Evolutionary conservation across 2,113 vertebrate species (phyloP).

Genomic region (Thalassoma bifasciatum): DNA sequence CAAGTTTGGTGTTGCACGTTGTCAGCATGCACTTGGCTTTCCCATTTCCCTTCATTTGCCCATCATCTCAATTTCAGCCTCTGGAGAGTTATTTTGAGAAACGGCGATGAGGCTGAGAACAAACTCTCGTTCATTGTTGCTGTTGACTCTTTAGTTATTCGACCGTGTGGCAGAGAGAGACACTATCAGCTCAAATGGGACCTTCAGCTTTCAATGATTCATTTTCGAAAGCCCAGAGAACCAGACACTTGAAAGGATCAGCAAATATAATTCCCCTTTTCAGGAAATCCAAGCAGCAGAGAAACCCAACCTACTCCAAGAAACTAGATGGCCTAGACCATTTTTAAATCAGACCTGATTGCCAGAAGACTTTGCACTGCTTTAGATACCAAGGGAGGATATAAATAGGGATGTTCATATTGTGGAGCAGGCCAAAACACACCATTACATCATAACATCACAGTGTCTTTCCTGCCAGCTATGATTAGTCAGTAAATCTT

Average conservation of each 20-base stretch:
- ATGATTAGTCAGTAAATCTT: too few species aligned
- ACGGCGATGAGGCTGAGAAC: slow-evolving; percentile 66
- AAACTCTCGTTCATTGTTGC: slow-evolving; percentile 73
- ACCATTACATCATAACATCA: too few species aligned
- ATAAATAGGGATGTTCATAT: slow-evolving; percentile 37
- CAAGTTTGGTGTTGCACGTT: slow-evolving; percentile 44
- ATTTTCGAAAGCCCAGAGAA: slow-evolving; percentile 65
- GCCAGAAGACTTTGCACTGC: neutral
- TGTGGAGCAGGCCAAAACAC: too few species aligned
- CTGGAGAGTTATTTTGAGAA: slow-evolving; percentile 78
- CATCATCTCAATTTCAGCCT: slow-evolving; percentile 79
- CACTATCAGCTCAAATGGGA: slow-evolving; percentile 75
- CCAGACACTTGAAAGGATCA: slow-evolving; percentile 29
- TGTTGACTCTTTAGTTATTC: slow-evolving; percentile 82
- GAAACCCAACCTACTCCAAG: slow-evolving; percentile 2
- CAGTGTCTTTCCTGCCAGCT: too few species aligned
- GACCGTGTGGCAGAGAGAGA: slow-evolving; percentile 78
- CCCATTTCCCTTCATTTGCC: slow-evolving; percentile 61
- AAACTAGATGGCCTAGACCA: slow-evolving; percentile 4
- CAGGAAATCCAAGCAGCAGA: neutral
- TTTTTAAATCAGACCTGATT: neutral
- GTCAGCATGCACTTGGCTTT: slow-evolving; percentile 66
- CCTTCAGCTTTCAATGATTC: slow-evolving; percentile 79
- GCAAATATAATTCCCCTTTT: neutral
- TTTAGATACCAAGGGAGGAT: slow-evolving; percentile 25